Percentiles rank a stretch among this genome's conserved stretches.
These are phyloP conservation scores for Caenorhabditis macrosperma DNA, from an alignment of 2,888 invertebrate species.

Conservation along the genomic window DNA sequence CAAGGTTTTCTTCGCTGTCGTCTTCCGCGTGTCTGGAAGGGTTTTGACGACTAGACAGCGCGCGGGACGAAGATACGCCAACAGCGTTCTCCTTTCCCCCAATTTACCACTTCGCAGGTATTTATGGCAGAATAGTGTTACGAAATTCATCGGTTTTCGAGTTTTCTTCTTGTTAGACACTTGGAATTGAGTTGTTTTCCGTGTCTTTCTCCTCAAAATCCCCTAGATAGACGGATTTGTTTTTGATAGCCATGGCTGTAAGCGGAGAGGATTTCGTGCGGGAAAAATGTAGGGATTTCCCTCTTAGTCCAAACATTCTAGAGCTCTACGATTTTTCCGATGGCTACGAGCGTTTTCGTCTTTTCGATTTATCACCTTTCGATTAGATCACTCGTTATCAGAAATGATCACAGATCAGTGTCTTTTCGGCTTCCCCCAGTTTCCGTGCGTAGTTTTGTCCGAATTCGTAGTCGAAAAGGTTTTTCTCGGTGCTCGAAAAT, in stretches of 20 bases:
- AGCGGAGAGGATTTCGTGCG: not conserved
- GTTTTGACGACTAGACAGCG: not conserved
- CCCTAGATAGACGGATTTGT: slow-evolving; percentile 31
- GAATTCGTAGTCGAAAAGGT: not conserved
- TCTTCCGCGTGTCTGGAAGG: not conserved
- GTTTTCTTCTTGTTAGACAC: not conserved
- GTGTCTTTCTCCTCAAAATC: slow-evolving; percentile 2
- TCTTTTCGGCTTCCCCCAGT: too few species aligned
- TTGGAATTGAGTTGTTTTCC: slow-evolving; percentile 23
- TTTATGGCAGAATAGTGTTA: not conserved
- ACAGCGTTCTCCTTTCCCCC: not conserved
- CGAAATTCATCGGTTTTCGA: slow-evolving; percentile 11
- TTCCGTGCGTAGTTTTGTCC: too few species aligned
- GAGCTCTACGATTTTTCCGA: not conserved
- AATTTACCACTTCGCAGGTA: not conserved
- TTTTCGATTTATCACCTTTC: too few species aligned
- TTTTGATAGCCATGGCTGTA: slow-evolving; percentile 22
- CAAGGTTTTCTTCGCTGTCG: not conserved
- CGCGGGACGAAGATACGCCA: not conserved
- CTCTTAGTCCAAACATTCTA: not conserved
- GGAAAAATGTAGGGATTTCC: not conserved
- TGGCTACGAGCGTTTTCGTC: too few species aligned
- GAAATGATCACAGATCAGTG: too few species aligned
- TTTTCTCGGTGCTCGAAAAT: not conserved
- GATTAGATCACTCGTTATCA: too few species aligned